Base-by-base conservation (phyloP, 1,140 invertebrate genomes). In the Drosophila repleta region DNA sequence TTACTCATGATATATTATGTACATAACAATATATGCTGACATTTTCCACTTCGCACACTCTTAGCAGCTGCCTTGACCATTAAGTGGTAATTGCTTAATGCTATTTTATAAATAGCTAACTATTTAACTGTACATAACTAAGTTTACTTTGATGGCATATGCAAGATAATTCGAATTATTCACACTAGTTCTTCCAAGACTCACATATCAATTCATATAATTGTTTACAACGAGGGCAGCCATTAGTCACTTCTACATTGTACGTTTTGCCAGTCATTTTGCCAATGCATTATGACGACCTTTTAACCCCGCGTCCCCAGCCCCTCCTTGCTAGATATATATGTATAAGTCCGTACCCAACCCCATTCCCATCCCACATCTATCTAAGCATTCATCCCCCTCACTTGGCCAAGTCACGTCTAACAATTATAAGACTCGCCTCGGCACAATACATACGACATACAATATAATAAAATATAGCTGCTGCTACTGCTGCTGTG, bases 381-480 rank as follows among this genome's bases (percentile, higher is more conserved):
- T 11, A 10, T 13, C 45, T 17, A 15, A 17, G 7, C 45, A 18
- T 21, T 21, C n/a, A 11, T 29, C 15, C 48, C 26, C 2, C 3
- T 17, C 46, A 11, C 49, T 35, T 17, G 4, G 15, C 26, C 49
- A 52, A 52, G 49, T 29, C 26, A 62, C 41, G 70, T 72, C 39
- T 77, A 74, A 74, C 79, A 77, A 82, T 82, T 82, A 82, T 75
- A 84, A 79, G 74, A 79, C 60, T 84, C 58, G 68, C 71, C 56
- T 60, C 46, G 60, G 52, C 49, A 70, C 57, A 32, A 61, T 26
- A 29, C 17, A 58, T 26, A 58, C 21, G 45, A 17, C 43, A 46
- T 70, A 67, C 58, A 70, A 75, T 76, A 79, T 73, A 79, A 79
- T 88, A 87, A 87, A 83, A 89, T 83, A 89, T 87, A 74, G 71